Percentiles rank a stretch among this genome's conserved stretches.
Evolutionary conservation across 1,140 invertebrate species (phyloP).

Genomic region (Drosophila melanica): DNA sequence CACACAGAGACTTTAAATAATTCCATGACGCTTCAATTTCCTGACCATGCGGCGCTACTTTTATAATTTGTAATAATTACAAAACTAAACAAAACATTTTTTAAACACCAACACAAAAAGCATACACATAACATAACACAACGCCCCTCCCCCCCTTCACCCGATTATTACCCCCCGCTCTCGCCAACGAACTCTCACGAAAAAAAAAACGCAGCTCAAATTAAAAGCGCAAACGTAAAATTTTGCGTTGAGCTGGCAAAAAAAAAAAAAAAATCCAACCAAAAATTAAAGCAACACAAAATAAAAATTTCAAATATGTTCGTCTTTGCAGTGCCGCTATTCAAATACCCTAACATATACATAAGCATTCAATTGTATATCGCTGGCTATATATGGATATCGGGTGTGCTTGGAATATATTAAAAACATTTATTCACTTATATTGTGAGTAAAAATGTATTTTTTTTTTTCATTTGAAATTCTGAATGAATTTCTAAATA

Average conservation of each 20-base stretch:
- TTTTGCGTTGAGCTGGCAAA: slow-evolving; percentile 50
- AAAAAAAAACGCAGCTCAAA: slow-evolving; percentile 54
- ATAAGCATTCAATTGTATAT: too few species aligned
- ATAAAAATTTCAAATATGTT: background rate
- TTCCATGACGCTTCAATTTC: slow-evolving; percentile 37
- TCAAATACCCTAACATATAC: background rate
- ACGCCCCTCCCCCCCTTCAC: background rate
- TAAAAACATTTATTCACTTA: too few species aligned
- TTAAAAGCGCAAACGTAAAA: slow-evolving; percentile 58
- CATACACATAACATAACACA: slow-evolving; percentile 6
- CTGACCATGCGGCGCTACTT: slow-evolving; percentile 19
- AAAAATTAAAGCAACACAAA: slow-evolving; percentile 15
- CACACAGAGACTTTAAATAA: slow-evolving; percentile 5
- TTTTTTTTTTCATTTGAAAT: too few species aligned
- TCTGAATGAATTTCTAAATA: too few species aligned
- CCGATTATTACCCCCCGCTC: too few species aligned
- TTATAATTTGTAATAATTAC: slow-evolving; percentile 44
- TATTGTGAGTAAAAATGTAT: too few species aligned
- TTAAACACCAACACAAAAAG: slow-evolving; percentile 9
- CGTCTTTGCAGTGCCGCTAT: background rate
- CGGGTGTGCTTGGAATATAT: too few species aligned
- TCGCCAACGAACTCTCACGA: slow-evolving; percentile 1
- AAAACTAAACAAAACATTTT: slow-evolving; percentile 46
- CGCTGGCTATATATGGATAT: too few species aligned
- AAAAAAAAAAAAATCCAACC: slow-evolving; percentile 7